Conservation (phyloP, 2,888 invertebrate species). For the Conops quadrifasciatus region DNA sequence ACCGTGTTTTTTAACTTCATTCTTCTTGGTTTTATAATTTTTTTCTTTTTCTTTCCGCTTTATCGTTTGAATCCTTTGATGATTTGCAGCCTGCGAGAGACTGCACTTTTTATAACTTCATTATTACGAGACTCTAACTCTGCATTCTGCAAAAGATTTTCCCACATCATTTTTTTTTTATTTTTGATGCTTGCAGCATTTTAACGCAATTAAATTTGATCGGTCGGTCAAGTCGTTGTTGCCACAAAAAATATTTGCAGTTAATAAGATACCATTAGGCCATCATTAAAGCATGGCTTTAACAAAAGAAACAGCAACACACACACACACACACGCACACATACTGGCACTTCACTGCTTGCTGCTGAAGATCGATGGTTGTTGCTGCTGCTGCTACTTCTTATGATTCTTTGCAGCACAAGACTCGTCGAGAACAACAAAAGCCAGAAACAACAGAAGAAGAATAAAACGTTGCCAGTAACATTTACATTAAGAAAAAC, state of each 20-base stretch:
- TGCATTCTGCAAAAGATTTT: slow-evolving; percentile 6
- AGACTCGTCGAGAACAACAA: too few relatives aligned
- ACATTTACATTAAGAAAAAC: slow-evolving; percentile 24
- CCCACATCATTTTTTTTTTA: slow-evolving; percentile 29
- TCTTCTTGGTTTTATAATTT: too few relatives aligned
- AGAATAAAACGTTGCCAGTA: slow-evolving; percentile 1
- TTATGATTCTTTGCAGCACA: background rate
- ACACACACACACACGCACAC: background rate
- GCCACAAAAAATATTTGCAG: slow-evolving; percentile 30
- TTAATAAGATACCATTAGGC: slow-evolving; percentile 30
- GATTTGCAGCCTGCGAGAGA: background rate
- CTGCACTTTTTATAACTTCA: too few relatives aligned
- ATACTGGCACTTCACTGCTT: background rate
- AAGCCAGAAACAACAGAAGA: slow-evolving; percentile 8
- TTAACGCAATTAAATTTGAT: slow-evolving; percentile 22
- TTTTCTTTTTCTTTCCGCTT: too few relatives aligned
- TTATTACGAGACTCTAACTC: background rate
- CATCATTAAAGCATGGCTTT: slow-evolving; percentile 24
- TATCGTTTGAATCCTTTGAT: too few relatives aligned
- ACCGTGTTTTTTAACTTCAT: too few relatives aligned
- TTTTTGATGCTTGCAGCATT: background rate
- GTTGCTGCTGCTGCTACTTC: background rate
- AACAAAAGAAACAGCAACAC: background rate
- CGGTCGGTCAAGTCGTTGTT: slow-evolving; percentile 14
- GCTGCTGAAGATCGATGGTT: background rate